Evolutionary conservation across 2,888 invertebrate species (phyloP).

Genomic region (Apoda limacodes): DNA sequence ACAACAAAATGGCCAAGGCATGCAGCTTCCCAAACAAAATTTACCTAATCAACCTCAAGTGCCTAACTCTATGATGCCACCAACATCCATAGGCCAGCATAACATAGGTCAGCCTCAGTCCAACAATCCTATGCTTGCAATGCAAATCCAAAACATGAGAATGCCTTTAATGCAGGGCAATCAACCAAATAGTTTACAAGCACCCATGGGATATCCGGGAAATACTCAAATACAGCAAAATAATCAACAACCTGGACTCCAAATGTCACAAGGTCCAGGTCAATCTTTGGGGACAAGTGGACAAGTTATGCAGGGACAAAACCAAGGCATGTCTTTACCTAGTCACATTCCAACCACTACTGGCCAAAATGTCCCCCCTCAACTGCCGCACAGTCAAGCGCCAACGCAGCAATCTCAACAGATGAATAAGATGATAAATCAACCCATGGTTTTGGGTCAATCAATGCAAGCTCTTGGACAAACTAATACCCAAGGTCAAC

Average conservation of each 20-base stretch:
- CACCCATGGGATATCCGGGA: constrained; percentile 39
- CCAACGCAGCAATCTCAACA: constrained; percentile 27
- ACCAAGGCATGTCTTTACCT: constrained; percentile 25
- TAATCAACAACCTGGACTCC: constrained; percentile 31
- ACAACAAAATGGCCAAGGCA: constrained; percentile 38
- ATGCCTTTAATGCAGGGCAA: constrained; percentile 47
- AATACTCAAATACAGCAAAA: constrained; percentile 38
- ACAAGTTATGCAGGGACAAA: constrained; percentile 28
- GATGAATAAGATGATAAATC: constrained; percentile 19
- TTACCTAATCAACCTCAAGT: constrained; percentile 13
- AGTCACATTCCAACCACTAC: constrained; percentile 29
- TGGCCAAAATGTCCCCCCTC: constrained; percentile 29
- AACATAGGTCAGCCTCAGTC: constrained; percentile 35
- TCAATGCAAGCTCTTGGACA: constrained; percentile 32
- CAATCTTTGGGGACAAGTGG: constrained; percentile 35
- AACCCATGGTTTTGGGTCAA: constrained; percentile 25
- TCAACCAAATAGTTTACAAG: constrained; percentile 34
- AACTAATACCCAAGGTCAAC: constrained; percentile 29
- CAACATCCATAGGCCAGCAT: constrained; percentile 39
- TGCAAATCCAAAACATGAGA: constrained; percentile 57
- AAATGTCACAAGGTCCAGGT: constrained; percentile 34
- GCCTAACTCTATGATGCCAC: constrained; percentile 32
- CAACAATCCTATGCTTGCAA: constrained; percentile 40
- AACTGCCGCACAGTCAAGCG: constrained; percentile 30
- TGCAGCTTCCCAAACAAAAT: constrained; percentile 30